Evolutionary conservation across 2,888 invertebrate species (phyloP).

Genomic region (Cephus runcator): DNA sequence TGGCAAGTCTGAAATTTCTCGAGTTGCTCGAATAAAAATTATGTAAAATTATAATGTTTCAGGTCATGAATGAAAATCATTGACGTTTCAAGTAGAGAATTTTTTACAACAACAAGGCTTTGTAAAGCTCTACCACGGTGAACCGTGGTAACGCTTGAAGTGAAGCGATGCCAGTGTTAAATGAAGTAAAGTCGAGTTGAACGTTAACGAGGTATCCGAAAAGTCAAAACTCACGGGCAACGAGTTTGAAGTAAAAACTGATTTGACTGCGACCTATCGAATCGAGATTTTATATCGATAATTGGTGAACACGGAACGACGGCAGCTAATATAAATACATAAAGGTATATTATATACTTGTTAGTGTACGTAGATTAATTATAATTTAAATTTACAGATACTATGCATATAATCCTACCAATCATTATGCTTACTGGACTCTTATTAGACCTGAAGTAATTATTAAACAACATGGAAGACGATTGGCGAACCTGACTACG

Average conservation of each 20-base stretch:
- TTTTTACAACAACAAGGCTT: background rate
- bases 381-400: too few relatives aligned
- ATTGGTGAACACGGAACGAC: background rate
- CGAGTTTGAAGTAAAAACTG: background rate
- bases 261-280: background rate
- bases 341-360: background rate
- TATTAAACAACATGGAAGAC: background rate
- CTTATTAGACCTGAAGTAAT: too few relatives aligned
- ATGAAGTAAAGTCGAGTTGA: background rate
- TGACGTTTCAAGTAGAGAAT: background rate
- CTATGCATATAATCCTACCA: too few relatives aligned
- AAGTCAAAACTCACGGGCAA: background rate
- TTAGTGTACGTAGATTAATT: background rate
- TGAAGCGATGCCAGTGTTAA: background rate
- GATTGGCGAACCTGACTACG: background rate
- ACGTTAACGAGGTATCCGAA: background rate
- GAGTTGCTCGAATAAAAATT: background rate
- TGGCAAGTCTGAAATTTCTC: background rate
- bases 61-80: too few relatives aligned
- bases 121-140: background rate
- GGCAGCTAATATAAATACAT: background rate
- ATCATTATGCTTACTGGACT: too few relatives aligned
- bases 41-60: background rate
- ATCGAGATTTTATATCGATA: background rate
- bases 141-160: background rate